Evolutionary conservation across 1,140 invertebrate genomes (phyloP).

Genomic region (Riptortus pedestris): DNA sequence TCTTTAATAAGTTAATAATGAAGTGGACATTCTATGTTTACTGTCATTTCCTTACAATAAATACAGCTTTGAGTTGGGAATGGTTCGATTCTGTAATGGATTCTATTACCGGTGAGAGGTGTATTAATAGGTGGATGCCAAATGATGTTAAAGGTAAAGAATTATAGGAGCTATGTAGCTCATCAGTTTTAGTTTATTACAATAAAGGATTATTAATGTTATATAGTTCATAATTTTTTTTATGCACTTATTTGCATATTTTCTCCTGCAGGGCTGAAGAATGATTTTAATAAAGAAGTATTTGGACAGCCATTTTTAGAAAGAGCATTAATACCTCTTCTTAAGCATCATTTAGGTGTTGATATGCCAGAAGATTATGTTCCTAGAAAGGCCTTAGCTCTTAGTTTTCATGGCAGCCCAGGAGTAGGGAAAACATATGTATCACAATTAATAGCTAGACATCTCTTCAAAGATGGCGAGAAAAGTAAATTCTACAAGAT

Average conservation of each 20-base stretch:
- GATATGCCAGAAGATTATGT: constrained; percentile 27
- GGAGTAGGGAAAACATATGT: constrained; percentile 84
- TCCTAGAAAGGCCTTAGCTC: constrained; percentile 51
- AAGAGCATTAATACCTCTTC: constrained; percentile 44
- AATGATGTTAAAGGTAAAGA: not conserved
- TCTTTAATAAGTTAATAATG: too few species aligned
- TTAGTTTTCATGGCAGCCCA: constrained; percentile 70
- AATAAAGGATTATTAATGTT: too few species aligned
- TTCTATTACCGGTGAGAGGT: not conserved
- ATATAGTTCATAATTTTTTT: too few species aligned
- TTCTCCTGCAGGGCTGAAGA: not conserved
- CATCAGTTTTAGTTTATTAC: too few species aligned
- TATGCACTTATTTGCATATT: too few species aligned
- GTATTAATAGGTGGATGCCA: not conserved
- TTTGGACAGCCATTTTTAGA: constrained; percentile 58
- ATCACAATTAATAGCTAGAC: constrained; percentile 63
- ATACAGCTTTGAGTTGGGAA: too few species aligned
- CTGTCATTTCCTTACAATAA: too few species aligned
- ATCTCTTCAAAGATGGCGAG: constrained; percentile 59
- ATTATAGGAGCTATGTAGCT: too few species aligned
- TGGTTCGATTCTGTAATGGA: too few species aligned
- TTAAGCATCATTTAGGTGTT: constrained; percentile 41
- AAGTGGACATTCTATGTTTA: too few species aligned
- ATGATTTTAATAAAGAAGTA: not conserved
- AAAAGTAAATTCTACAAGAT: constrained; percentile 70